These are phyloP conservation scores for Priocnemis perturbator DNA, from an alignment of 2,888 invertebrate genomes.

Conservation along the genomic window DNA sequence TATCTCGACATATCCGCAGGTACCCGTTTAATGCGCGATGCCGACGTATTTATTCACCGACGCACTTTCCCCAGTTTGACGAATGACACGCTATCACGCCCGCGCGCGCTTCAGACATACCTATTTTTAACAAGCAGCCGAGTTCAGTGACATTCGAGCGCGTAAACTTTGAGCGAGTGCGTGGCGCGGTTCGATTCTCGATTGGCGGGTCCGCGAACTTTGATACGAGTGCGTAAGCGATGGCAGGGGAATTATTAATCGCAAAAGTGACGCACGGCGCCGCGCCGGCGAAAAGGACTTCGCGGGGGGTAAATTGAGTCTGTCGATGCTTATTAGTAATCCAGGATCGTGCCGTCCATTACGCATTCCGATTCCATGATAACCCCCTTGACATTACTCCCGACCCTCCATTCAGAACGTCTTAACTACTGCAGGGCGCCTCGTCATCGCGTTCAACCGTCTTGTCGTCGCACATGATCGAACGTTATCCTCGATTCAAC, in stretches of 20 bases:
- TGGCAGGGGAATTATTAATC: too few relatives aligned
- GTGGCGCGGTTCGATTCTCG: background rate
- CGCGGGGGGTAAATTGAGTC: slow-evolving; percentile 8
- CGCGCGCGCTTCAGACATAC: slow-evolving; percentile 8
- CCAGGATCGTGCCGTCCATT: slow-evolving; percentile 70
- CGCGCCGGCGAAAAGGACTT: slow-evolving; percentile 4
- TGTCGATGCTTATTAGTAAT: slow-evolving; percentile 69
- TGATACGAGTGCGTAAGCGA: too few relatives aligned
- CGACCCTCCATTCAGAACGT: slow-evolving; percentile 50
- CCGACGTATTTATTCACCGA: slow-evolving; percentile 53
- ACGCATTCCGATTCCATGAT: slow-evolving; percentile 73
- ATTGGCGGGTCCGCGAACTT: background rate
- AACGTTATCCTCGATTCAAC: slow-evolving; percentile 11
- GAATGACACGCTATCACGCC: slow-evolving; percentile 40
- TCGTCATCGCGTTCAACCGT: slow-evolving; percentile 61
- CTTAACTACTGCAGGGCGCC: slow-evolving; percentile 56
- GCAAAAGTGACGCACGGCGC: slow-evolving; percentile 2
- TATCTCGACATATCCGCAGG: slow-evolving; percentile 58
- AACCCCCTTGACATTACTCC: slow-evolving; percentile 52
- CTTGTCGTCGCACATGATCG: slow-evolving; percentile 61
- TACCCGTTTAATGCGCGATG: slow-evolving; percentile 48
- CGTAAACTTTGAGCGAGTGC: too few relatives aligned
- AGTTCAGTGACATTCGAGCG: too few relatives aligned
- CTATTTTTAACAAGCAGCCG: slow-evolving; percentile 12
- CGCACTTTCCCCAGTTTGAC: slow-evolving; percentile 45